Conservation (phyloP, 2,113 vertebrate species). For the Sciurus niger region DNA sequence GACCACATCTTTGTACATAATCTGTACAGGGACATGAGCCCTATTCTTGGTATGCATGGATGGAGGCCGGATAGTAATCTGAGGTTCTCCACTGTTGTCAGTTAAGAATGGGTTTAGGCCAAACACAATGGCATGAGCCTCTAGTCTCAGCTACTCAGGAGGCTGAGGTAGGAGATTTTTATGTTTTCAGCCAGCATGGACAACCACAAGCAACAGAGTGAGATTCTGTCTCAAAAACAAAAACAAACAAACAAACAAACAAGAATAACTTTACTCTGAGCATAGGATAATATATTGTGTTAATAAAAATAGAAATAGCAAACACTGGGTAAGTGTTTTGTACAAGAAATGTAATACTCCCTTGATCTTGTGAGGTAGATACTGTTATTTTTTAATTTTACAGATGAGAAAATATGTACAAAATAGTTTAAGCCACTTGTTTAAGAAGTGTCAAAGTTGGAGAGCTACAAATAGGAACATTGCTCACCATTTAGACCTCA, state of each 20-base stretch:
- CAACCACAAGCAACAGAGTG: not conserved
- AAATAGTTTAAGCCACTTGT: not conserved
- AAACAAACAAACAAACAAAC: not conserved
- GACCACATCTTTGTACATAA: not conserved
- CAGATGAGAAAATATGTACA: not conserved
- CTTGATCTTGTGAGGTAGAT: not conserved
- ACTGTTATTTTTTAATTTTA: not conserved
- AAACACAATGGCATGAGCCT: not conserved
- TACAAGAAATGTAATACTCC: not conserved
- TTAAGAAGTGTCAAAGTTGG: not conserved
- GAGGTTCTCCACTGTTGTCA: not conserved
- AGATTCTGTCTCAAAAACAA: not conserved
- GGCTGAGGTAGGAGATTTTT: not conserved
- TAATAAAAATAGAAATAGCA: not conserved
- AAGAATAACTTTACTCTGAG: not conserved
- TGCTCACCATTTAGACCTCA: not conserved
- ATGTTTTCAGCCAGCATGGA: not conserved
- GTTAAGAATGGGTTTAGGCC: not conserved
- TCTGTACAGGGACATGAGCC: not conserved
- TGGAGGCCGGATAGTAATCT: not conserved
- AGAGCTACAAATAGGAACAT: not conserved
- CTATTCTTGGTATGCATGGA: not conserved
- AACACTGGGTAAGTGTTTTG: not conserved
- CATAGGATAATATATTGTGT: not conserved
- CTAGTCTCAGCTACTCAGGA: not conserved